Base-by-base conservation (phyloP, 2,113 vertebrate genomes). In the Axis porcinus region DNA sequence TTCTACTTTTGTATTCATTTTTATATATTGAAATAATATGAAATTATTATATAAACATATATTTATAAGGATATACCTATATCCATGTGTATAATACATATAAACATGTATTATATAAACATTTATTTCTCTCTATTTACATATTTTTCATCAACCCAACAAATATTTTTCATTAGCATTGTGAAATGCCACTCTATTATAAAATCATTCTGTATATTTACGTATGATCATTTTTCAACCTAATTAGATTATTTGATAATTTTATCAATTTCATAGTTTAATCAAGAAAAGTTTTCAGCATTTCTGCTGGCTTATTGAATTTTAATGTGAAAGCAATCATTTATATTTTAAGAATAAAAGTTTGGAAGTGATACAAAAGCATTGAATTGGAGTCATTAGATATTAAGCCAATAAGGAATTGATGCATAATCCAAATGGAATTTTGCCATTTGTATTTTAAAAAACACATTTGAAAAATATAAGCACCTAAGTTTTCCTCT, bases 341-440 rank as follows among this genome's bases (percentile, higher is more conserved):
- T 95, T 88, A 92, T 83, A 82, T 82, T 12, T 33, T 95, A 54
- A 93, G 79, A 78, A 78, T 57, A 2, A 54, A 54, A 64, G 8
- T 36, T 90, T 96, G 50, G 30, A 76, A 43, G 33, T 58, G 81
- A 1, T 25, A 30, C 6, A 82, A 27, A 79, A 43, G 28, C 11
- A 28, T 2, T 11, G 1, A 15, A 21, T 4, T 33, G 7, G 0
- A 94, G 3, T 1, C 13, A 36, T 47, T 13, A 89, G 54, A 30
- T 94, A 23, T 0, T 0, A 55, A 94, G 60, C 43, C 7, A 86
- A 57, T 79, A 95, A 58, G 33, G 3, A 30, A 81, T 47, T 8
- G 57, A 70, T 4, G 8, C 15, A 40, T 16, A 86, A 57, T 74
- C 28, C 12, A 91, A 93, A 23, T 43, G 3, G 7, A 55, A 89